These are phyloP conservation scores for Beris morrisii DNA, from an alignment of 2,888 invertebrate species.

Conservation along the genomic window DNA sequence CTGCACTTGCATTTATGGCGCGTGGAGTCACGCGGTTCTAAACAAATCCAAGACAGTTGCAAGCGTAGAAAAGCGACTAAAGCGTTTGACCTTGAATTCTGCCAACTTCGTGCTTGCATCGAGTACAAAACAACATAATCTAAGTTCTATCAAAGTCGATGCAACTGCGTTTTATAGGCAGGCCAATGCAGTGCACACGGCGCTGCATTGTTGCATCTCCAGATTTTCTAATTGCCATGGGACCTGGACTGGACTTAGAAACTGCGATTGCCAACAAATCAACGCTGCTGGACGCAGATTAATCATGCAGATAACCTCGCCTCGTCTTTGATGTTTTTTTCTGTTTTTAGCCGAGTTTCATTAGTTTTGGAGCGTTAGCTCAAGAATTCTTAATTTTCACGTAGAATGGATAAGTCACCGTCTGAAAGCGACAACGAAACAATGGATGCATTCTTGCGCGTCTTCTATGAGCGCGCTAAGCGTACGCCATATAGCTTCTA, in stretches of 20 bases:
- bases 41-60: conserved; percentile 30
- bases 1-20: conserved; percentile 17
- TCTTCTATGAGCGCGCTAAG: conserved; percentile 17
- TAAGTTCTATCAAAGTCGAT: conserved; percentile 5
- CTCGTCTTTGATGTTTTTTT: conserved; percentile 6
- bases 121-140: neutral
- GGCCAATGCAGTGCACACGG: conserved; percentile 6
- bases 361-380: conserved; percentile 19
- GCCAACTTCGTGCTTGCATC: conserved; percentile 28
- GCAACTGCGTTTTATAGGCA: conserved; percentile 29
- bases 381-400: conserved; percentile 12
- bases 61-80: neutral
- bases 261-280: conserved; percentile 26
- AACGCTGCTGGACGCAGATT: conserved; percentile 18
- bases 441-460: conserved; percentile 30
- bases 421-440: conserved; percentile 3
- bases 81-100: conserved; percentile 30
- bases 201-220: conserved; percentile 29
- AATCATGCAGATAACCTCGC: conserved; percentile 32
- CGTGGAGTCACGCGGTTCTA: conserved; percentile 18
- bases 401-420: conserved; percentile 14
- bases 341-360: neutral
- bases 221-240: conserved; percentile 14
- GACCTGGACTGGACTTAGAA: conserved; percentile 25
- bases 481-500: conserved; percentile 25